Conservation (phyloP, 2,888 invertebrate species). For the Drosophila fulvimacula region DNA sequence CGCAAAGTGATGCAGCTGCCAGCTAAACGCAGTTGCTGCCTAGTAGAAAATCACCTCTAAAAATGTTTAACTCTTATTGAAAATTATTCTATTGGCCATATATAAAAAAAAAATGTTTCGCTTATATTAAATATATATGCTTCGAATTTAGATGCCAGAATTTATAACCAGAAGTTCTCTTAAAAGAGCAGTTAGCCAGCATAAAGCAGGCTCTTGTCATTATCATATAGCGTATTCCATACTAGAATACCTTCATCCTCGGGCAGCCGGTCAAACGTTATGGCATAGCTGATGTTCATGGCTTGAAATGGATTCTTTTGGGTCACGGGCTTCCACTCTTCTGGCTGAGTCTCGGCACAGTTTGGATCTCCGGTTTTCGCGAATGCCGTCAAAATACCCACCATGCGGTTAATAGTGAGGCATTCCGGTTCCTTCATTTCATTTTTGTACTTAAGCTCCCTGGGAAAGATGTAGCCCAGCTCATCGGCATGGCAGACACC, state of each 20-base stretch:
- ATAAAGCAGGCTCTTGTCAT: conserved; percentile 45
- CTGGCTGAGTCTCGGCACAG: conserved; percentile 49
- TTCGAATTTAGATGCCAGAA: background rate
- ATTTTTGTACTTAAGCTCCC: conserved; percentile 9
- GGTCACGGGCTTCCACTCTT: conserved; percentile 73
- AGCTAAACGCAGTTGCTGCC: background rate
- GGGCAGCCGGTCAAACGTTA: conserved; percentile 63
- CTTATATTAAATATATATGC: background rate
- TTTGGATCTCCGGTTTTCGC: conserved; percentile 82
- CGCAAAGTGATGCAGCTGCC: conserved; percentile 22
- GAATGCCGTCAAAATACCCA: conserved; percentile 78
- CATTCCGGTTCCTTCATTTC: conserved; percentile 61
- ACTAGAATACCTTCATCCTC: conserved; percentile 75
- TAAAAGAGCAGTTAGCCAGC: background rate
- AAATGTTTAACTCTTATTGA: too few relatives aligned
- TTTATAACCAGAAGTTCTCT: background rate
- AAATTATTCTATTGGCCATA: too few relatives aligned
- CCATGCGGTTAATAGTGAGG: conserved; percentile 77
- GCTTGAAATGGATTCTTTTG: conserved; percentile 59
- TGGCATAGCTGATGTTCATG: conserved; percentile 76
- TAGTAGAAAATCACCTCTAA: background rate
- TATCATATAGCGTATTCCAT: conserved; percentile 80
- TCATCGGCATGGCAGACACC: conserved; percentile 84
- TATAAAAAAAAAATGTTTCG: background rate
- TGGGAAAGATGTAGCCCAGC: conserved; percentile 81